These are phyloP conservation scores for Stercorarius parasiticus DNA, from an alignment of 2,113 vertebrate genomes.

Conservation along the genomic window DNA sequence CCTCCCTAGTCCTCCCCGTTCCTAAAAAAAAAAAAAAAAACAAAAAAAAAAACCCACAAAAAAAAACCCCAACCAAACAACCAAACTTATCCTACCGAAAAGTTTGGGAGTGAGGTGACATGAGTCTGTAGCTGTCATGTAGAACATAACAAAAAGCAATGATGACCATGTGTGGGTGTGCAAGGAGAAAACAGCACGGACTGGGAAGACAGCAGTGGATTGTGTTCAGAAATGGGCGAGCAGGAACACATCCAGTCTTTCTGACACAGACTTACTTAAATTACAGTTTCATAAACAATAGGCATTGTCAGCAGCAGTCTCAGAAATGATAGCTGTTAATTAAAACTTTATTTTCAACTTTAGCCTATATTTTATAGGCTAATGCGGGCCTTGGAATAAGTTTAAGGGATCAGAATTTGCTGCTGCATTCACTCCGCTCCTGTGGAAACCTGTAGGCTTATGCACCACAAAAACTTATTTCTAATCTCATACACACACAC, in stretches of 20 bases:
- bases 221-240: not conserved
- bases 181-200: not conserved
- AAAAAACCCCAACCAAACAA: not conserved
- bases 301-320: not conserved
- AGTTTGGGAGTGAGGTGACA: not conserved
- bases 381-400: not conserved
- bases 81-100: not conserved
- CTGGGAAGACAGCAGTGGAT: not conserved
- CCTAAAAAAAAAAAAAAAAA: not conserved
- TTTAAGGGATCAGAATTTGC: not conserved
- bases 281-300: not conserved
- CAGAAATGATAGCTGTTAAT: not conserved
- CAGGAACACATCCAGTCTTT: not conserved
- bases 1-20: not conserved
- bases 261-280: not conserved
- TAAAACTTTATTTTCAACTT: conserved; percentile 11
- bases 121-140: not conserved
- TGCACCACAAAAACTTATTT: not conserved
- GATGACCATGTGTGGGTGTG: not conserved
- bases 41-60: no score
- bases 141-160: not conserved
- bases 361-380: not conserved
- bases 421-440: not conserved
- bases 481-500: not conserved
- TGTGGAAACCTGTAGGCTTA: not conserved